Evolutionary conservation across 2,888 invertebrate genomes (phyloP).

Genomic region (Leptopilina drosophilae): DNA sequence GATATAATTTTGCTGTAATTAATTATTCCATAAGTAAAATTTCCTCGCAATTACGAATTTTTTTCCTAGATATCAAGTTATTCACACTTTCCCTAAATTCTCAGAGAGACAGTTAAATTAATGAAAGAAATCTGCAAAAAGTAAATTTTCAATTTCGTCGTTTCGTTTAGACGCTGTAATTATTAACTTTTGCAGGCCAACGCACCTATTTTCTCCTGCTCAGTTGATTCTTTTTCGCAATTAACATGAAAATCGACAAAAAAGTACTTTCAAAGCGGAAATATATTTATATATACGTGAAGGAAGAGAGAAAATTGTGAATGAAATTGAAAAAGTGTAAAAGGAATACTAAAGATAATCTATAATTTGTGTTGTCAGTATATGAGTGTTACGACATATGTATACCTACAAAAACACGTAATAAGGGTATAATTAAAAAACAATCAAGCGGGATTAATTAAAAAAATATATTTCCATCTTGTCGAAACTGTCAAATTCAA

Average conservation of each 20-base stretch:
- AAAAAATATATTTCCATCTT: neutral
- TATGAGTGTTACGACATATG: constrained; percentile 6
- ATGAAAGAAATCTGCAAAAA: too few relatives aligned
- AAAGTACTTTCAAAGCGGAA: constrained; percentile 5
- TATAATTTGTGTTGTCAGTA: constrained; percentile 22
- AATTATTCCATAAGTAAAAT: too few relatives aligned
- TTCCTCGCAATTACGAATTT: too few relatives aligned
- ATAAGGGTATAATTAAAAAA: constrained; percentile 4
- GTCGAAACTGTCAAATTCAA: constrained; percentile 1
- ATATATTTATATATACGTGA: neutral
- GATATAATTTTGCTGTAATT: too few relatives aligned
- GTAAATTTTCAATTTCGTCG: too few relatives aligned
- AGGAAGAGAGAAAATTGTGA: neutral
- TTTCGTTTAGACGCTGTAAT: constrained; percentile 9
- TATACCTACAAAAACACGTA: neutral
- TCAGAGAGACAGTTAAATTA: too few relatives aligned
- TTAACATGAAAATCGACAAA: constrained; percentile 17
- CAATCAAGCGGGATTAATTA: constrained; percentile 10
- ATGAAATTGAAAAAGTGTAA: constrained; percentile 4
- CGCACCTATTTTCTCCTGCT: neutral
- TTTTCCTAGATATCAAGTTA: too few relatives aligned
- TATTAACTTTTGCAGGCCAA: neutral
- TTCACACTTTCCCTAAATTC: too few relatives aligned
- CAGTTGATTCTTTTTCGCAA: constrained; percentile 30
- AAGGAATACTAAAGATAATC: neutral